Percentiles rank a stretch among this genome's conserved stretches.
Evolutionary conservation across 2,113 vertebrate genomes (phyloP).

Genomic region (Cavia porcellus): DNA sequence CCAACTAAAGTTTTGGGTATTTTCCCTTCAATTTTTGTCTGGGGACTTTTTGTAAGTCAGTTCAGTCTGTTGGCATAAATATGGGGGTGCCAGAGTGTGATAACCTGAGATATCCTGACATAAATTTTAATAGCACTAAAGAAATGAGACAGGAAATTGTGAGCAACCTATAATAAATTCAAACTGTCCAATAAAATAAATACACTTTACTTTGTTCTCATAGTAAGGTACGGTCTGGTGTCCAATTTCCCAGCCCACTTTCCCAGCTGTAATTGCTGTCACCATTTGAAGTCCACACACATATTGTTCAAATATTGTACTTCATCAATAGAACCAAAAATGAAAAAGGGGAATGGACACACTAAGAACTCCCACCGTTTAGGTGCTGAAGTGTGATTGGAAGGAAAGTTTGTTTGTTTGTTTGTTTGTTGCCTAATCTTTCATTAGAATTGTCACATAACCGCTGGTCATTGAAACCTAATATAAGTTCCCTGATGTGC

Average conservation of each 20-base stretch:
- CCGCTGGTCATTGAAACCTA: constrained; percentile 30
- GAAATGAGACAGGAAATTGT: constrained; percentile 87
- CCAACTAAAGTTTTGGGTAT: constrained; percentile 64
- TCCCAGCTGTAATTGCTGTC: constrained; percentile 70
- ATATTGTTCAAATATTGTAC: constrained; percentile 77
- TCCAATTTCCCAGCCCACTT: constrained; percentile 81
- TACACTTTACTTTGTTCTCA: constrained; percentile 83
- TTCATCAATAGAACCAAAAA: constrained; percentile 78
- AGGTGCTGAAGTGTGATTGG: constrained; percentile 65
- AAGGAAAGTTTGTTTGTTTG: constrained; percentile 52
- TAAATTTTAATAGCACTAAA: constrained; percentile 82
- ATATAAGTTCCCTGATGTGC: constrained; percentile 9
- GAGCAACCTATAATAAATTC: constrained; percentile 87
- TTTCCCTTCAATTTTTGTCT: constrained; percentile 68
- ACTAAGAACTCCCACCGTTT: constrained; percentile 72
- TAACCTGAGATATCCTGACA: constrained; percentile 84
- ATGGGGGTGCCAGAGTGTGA: constrained; percentile 66
- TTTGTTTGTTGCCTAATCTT: constrained; percentile 4
- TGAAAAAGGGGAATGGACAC: constrained; percentile 79
- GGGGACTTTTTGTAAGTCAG: constrained; percentile 53
- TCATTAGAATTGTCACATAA: constrained; percentile 62
- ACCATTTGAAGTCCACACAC: constrained; percentile 79
- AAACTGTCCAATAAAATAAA: constrained; percentile 87
- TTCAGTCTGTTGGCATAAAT: constrained; percentile 66
- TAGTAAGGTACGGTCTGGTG: constrained; percentile 67